Conservation (phyloP, 92 coral and sea anemone species). For the Zoanthus sociatus region DNA sequence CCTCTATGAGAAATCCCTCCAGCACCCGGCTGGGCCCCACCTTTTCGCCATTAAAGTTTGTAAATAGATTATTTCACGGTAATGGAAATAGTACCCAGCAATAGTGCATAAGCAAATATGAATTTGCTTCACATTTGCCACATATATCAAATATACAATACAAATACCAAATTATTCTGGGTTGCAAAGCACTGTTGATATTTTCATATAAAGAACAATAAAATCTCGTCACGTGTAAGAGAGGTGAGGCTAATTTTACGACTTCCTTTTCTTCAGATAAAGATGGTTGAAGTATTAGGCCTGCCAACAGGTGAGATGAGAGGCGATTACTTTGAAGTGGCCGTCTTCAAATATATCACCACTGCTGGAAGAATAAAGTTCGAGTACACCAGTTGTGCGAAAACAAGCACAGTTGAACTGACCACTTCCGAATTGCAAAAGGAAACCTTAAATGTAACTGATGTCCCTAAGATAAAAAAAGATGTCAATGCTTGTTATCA, state of each 20-base stretch:
- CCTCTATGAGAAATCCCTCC: slow-evolving; percentile 1
- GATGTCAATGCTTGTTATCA: not conserved
- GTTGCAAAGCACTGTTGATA: slow-evolving; percentile 1
- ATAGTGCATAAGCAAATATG: slow-evolving; percentile 3
- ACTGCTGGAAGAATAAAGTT: not conserved
- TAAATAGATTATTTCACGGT: slow-evolving; percentile 2
- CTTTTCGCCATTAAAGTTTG: not conserved
- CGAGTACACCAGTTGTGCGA: slow-evolving; percentile 5
- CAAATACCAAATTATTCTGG: slow-evolving; percentile 3
- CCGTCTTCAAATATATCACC: not conserved
- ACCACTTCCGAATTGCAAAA: not conserved
- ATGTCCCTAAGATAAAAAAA: not conserved
- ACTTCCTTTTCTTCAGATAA: slow-evolving; percentile 7
- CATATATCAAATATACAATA: slow-evolving; percentile 1
- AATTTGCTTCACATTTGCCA: slow-evolving; percentile 4
- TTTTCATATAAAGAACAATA: slow-evolving; percentile 1
- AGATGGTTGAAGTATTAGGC: not conserved
- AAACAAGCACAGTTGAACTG: not conserved
- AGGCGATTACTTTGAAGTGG: slow-evolving; percentile 2
- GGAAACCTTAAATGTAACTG: not conserved
- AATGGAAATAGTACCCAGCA: slow-evolving; percentile 5
- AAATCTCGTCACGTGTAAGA: slow-evolving; percentile 3
- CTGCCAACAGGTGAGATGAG: slow-evolving; percentile 9
- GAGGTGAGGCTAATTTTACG: slow-evolving; percentile 10
- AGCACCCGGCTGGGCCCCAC: slow-evolving; percentile 11